Evolutionary conservation across 2,797 vertebrate genomes (phyloP), one percentile per base, ranked within the genome.

Genomic region (Pogoniulus pusillus): DNA sequence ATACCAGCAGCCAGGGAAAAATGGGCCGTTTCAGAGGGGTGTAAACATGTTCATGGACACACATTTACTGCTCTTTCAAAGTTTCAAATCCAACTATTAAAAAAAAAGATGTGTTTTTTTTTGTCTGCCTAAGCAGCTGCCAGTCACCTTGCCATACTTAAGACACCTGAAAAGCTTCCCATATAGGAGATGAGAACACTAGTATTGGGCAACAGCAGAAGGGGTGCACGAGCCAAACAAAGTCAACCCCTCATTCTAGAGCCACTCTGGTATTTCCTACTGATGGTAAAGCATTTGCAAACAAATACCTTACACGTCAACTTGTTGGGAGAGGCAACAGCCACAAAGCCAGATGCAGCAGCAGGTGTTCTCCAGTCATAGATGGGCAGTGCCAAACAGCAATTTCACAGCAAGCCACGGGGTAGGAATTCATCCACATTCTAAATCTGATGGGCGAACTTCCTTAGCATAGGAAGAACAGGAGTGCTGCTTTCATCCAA

Each of bases 41-140:
- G 66, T 51, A 84, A 95, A 76, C 91, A 94, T 78, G 92, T 95
- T 87, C 91, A 87, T 0, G 6, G 83, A 89, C 37, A 77, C 22
- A 43, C 37, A 86, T 34, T 74, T 72, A 66, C n/a, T 45, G 20
- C 65, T 77, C 79, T 87, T 92, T 69, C 30, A 30, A 95, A 91
- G 60, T 80, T 90, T 93, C 82, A 91, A 72, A 85, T 60, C 62
- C 5, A 87, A 85, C 27, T 45, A 41, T 20, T 4, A 17, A 47
- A 47, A 22, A 63, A 88, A 77, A 94, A 90, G 24, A 35, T n/a
- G n/a, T n/a, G n/a, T 39, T 39, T 39, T 16, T 74, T 71, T 76
- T 53, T 82, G 71, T 57, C 72, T 90, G 35, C 24, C 73, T 82
- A 60, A 86, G 80, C 24, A 76, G 55, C 18, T 32, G 23, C 49